Evolutionary conservation across 2,797 vertebrate species (phyloP).

Genomic region (Characodon lateralis): DNA sequence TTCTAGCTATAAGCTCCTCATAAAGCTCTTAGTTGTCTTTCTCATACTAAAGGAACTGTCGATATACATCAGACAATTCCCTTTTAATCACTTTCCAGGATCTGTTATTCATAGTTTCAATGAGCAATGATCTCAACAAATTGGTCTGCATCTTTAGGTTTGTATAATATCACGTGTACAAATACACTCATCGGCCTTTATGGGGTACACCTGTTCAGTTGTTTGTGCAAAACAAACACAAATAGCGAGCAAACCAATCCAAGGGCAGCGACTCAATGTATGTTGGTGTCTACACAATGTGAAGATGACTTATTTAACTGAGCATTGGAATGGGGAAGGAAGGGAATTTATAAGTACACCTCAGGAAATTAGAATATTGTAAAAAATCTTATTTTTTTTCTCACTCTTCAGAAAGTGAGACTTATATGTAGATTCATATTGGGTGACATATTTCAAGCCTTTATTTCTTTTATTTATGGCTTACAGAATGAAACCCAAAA

Average conservation of each 20-base stretch:
- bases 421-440: no score
- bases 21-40: no score
- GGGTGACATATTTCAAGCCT: no score
- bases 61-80: no score
- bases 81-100: no score
- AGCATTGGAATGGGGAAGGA: neutral
- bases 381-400: no score
- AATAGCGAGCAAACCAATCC: neutral
- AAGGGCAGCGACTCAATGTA: neutral
- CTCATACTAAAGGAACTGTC: no score
- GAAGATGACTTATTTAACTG: neutral
- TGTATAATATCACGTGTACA: neutral
- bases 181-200: neutral
- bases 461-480: no score
- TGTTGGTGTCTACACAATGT: neutral
- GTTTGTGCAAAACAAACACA: neutral
- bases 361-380: no score
- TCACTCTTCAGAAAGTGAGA: no score
- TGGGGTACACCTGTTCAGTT: neutral
- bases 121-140: neutral
- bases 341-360: neutral
- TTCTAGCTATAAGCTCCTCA: no score
- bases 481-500: neutral
- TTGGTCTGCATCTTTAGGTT: neutral
- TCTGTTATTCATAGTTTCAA: neutral